A percentile compares a stretch with the other conserved stretches of the same genome.
These are phyloP conservation scores for Leptopilina clavipes DNA, from an alignment of 1,140 invertebrate species.

Conservation along the genomic window DNA sequence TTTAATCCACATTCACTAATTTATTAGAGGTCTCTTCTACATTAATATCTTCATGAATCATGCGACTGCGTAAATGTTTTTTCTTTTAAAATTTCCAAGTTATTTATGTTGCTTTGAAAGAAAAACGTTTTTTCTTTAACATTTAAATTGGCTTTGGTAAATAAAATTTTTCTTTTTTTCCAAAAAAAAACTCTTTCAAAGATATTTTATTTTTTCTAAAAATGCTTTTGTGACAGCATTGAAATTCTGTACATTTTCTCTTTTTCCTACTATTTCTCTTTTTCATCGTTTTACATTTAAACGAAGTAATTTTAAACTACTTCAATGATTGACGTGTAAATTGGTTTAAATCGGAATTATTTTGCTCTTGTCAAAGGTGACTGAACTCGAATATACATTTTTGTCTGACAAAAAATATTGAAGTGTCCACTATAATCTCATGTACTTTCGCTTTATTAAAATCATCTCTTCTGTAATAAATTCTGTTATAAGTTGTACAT, in stretches of 20 bases:
- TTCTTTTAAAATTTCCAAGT: no score
- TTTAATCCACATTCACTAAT: not conserved
- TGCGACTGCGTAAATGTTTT: no score
- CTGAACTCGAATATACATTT: not conserved
- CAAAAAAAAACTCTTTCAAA: no score
- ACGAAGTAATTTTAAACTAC: not conserved
- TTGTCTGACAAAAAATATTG: not conserved
- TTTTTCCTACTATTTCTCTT: no score
- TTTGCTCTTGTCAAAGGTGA: not conserved
- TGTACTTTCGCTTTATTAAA: slow-evolving; percentile 12
- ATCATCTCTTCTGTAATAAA: not conserved
- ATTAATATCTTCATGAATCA: not conserved
- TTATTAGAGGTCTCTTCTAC: not conserved
- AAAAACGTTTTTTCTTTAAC: no score
- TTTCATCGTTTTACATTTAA: slow-evolving; percentile 3
- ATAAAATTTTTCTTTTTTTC: no score
- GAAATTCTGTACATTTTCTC: no score
- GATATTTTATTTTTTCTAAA: no score
- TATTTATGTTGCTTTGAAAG: no score
- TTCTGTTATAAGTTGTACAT: no score
- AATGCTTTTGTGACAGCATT: no score
- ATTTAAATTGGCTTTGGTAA: no score
- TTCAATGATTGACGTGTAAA: slow-evolving; percentile 1
- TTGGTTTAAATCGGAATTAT: not conserved
- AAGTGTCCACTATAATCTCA: not conserved